phyloP scores from a whole-genome alignment of 2,113 vertebrate species.

The Vulpes lagopus region DNA sequence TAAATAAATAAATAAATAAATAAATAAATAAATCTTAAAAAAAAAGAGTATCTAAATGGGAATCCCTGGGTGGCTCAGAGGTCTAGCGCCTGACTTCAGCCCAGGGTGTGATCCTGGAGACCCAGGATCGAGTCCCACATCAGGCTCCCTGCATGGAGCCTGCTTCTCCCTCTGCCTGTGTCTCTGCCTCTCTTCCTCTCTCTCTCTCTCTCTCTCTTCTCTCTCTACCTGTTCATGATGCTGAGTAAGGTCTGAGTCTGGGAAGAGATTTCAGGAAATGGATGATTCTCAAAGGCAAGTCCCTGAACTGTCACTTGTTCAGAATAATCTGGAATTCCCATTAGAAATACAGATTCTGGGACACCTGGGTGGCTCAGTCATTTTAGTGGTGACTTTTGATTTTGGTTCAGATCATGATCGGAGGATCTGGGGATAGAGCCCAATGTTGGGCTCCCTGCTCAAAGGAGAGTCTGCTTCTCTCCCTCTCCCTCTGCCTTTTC shows the following conservation, averaged over 20 bases:
- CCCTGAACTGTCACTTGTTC: not conserved
- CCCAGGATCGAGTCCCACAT: too few species aligned
- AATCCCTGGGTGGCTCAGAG: too few species aligned
- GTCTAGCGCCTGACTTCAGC: too few species aligned
- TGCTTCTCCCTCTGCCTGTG: too few species aligned
- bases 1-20: too few species aligned
- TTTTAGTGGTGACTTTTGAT: not conserved
- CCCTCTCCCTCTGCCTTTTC: not conserved
- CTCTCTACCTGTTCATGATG: not conserved
- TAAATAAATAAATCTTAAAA: too few species aligned
- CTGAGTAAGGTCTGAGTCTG: not conserved
- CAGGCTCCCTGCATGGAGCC: too few species aligned
- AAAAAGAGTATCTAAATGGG: too few species aligned
- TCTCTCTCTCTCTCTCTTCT: too few species aligned
- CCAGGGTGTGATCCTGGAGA: too few species aligned
- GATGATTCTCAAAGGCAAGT: constrained; percentile 2
- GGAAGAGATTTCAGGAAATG: not conserved
- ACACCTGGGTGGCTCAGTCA: not conserved
- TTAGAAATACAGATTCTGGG: not conserved
- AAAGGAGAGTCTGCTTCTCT: not conserved
- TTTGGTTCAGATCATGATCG: not conserved
- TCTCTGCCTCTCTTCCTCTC: too few species aligned
- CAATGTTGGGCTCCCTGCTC: not conserved
- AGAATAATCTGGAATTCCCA: not conserved
- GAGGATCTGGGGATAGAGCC: not conserved